Percentiles rank a stretch among this genome's conserved stretches.
Conservation (phyloP, 2,888 invertebrate genomes). For the Coelopa pilipes region DNA sequence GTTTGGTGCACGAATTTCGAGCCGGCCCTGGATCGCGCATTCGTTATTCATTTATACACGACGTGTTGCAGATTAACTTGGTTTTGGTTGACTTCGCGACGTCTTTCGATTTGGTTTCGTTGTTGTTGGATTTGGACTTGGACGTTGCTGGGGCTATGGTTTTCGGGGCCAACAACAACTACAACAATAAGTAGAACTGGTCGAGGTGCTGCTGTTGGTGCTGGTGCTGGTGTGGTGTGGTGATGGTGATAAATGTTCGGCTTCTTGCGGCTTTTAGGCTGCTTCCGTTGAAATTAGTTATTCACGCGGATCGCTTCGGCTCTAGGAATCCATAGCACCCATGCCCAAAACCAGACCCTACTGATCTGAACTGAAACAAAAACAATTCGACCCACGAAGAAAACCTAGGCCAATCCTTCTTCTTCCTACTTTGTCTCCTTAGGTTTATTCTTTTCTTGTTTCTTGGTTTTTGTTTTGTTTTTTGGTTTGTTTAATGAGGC, state of each 20-base stretch:
- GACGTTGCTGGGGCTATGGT: background rate
- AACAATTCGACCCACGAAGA: too few species aligned
- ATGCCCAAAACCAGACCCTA: too few species aligned
- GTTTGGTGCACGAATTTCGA: conserved; percentile 48
- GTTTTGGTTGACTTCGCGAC: conserved; percentile 32
- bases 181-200: background rate
- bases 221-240: conserved; percentile 44
- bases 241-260: conserved; percentile 61
- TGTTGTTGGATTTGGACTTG: conserved; percentile 7
- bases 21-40: conserved; percentile 13
- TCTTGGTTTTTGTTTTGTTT: too few species aligned
- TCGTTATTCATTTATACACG: conserved; percentile 45
- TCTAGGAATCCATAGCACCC: conserved; percentile 12
- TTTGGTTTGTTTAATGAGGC: too few species aligned
- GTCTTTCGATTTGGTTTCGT: conserved; percentile 20
- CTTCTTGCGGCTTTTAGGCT: conserved; percentile 32
- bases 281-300: conserved; percentile 65
- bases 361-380: too few species aligned
- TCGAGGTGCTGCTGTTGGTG: conserved; percentile 35
- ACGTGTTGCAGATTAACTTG: conserved; percentile 45
- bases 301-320: conserved; percentile 63
- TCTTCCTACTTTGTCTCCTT: too few species aligned
- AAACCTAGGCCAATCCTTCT: too few species aligned
- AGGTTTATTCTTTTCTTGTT: too few species aligned
- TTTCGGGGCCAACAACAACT: background rate